These are phyloP conservation scores for Pyxicephalus adspersus DNA, from an alignment of 2,113 vertebrate species.

Conservation along the genomic window DNA sequence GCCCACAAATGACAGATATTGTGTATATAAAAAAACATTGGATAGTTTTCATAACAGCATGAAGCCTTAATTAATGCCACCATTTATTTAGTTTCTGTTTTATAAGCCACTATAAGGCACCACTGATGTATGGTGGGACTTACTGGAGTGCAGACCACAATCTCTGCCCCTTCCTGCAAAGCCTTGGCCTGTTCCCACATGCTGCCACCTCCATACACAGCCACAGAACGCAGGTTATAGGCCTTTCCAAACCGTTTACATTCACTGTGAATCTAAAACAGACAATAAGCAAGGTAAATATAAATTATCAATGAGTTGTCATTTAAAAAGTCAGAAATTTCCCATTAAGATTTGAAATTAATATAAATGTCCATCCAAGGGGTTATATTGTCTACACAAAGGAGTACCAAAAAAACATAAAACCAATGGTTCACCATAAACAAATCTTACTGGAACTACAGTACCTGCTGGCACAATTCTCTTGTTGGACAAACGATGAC, in stretches of 20 bases:
- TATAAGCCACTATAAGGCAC: too few relatives aligned
- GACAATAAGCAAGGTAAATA: not conserved
- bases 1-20: too few relatives aligned
- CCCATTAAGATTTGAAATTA: not conserved
- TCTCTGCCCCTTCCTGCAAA: conserved; percentile 97
- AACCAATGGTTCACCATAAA: not conserved
- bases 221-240: conserved; percentile 94
- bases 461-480: conserved; percentile 97
- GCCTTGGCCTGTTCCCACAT: conserved; percentile 99
- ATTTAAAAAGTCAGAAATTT: not conserved
- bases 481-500: conserved; percentile 95
- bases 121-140: conserved; percentile 62
- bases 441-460: not conserved
- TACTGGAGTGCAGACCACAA: conserved; percentile 98
- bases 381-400: not conserved
- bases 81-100: too few relatives aligned
- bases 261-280: conserved; percentile 88
- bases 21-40: too few relatives aligned
- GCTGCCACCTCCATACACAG: conserved; percentile 96
- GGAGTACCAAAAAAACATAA: not conserved
- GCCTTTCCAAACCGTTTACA: conserved; percentile 98
- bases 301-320: not conserved
- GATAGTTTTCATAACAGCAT: too few relatives aligned
- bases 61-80: too few relatives aligned
- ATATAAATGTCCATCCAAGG: not conserved